Evolutionary conservation across 2,888 invertebrate genomes (phyloP).

Genomic region (Exocentrus adspersus): DNA sequence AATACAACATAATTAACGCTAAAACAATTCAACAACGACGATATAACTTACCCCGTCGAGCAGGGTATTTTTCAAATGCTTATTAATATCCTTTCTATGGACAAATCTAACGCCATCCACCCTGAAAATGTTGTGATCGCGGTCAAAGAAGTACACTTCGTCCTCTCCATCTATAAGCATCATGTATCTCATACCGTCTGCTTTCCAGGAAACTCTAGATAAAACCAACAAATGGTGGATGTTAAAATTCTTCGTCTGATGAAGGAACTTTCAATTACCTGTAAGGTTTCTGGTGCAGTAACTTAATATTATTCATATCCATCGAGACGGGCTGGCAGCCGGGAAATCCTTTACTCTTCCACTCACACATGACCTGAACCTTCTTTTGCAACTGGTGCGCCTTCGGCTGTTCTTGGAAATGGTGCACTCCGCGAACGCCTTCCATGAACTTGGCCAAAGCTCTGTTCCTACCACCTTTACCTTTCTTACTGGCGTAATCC

Average conservation of each 20-base stretch:
- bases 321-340: constrained; percentile 98
- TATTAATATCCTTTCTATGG: constrained; percentile 74
- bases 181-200: constrained; percentile 98
- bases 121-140: constrained; percentile 92
- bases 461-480: constrained; percentile 62
- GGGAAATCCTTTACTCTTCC: constrained; percentile 86
- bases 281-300: constrained; percentile 84
- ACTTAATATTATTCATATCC: constrained; percentile 81
- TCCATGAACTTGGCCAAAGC: constrained; percentile 77
- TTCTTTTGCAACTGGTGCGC: constrained; percentile 73
- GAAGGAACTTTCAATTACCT: too few relatives aligned
- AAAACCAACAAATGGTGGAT: too few relatives aligned
- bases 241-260: too few relatives aligned
- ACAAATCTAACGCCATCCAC: constrained; percentile 85
- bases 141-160: constrained; percentile 92
- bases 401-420: constrained; percentile 72
- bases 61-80: constrained; percentile 82
- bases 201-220: constrained; percentile 97
- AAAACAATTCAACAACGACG: too few relatives aligned
- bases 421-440: constrained; percentile 82
- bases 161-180: constrained; percentile 90
- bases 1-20: too few relatives aligned
- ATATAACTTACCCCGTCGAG: constrained; percentile 86
- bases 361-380: constrained; percentile 83
- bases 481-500: constrained; percentile 22